Evolutionary conservation across 2,797 vertebrate genomes (phyloP).

Genomic region (Neosalanx taihuensis): DNA sequence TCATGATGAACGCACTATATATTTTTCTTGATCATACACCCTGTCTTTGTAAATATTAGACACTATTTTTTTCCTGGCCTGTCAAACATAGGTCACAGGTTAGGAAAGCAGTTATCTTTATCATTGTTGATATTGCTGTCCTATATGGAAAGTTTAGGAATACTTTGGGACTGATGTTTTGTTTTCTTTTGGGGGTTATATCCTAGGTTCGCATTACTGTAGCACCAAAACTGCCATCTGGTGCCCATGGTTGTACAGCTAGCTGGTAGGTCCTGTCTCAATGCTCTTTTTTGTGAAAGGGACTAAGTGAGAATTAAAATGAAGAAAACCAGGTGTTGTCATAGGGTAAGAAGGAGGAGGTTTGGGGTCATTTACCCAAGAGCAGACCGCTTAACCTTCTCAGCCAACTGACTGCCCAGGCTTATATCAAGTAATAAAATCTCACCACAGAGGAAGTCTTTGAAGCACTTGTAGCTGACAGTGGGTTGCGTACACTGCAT

Average conservation of each 20-base stretch:
- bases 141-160: constrained; percentile 30
- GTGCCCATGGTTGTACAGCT: constrained; percentile 17
- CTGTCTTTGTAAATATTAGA: constrained; percentile 61
- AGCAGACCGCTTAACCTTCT: not conserved
- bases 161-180: constrained; percentile 15
- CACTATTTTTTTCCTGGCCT: constrained; percentile 54
- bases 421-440: constrained; percentile 6
- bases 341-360: not conserved
- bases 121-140: constrained; percentile 45
- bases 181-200: constrained; percentile 11
- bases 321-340: not conserved
- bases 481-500: constrained; percentile 39
- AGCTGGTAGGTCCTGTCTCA: constrained; percentile 4
- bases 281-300: constrained; percentile 9
- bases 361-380: not conserved
- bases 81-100: constrained; percentile 37
- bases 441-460: constrained; percentile 26
- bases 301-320: constrained; percentile 1
- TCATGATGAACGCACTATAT: constrained; percentile 28
- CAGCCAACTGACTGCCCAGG: constrained; percentile 9
- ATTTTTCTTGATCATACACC: constrained; percentile 37
- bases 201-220: constrained; percentile 18
- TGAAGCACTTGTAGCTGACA: constrained; percentile 52
- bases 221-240: constrained; percentile 24
- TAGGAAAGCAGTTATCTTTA: constrained; percentile 42